These are phyloP conservation scores for Amblyjoppa proteus DNA, from an alignment of 2,888 invertebrate species.

Conservation along the genomic window DNA sequence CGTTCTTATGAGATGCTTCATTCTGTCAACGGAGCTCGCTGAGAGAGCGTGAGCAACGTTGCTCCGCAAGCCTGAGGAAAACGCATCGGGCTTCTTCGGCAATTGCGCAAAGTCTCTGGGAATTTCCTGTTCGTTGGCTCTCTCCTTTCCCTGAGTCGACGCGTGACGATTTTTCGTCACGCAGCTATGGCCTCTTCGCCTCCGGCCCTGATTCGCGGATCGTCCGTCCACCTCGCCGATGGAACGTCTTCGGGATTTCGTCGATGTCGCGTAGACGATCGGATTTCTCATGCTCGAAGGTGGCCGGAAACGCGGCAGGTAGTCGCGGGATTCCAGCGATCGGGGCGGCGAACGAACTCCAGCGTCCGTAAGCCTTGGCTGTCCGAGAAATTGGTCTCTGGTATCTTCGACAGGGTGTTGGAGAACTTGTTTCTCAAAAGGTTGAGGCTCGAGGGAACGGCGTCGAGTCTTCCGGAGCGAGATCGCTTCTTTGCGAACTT, in stretches of 20 bases:
- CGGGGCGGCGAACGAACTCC: slow-evolving; percentile 43
- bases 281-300: slow-evolving; percentile 54
- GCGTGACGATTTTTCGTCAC: slow-evolving; percentile 4
- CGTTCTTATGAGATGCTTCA: slow-evolving; percentile 73
- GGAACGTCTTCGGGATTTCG: slow-evolving; percentile 44
- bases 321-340: slow-evolving; percentile 53
- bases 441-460: not conserved
- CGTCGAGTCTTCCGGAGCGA: not conserved
- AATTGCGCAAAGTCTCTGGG: not conserved
- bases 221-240: slow-evolving; percentile 30
- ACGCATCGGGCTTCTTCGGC: slow-evolving; percentile 26
- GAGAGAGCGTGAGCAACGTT: slow-evolving; percentile 67
- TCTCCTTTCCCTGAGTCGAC: not conserved
- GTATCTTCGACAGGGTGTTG: slow-evolving; percentile 30
- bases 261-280: slow-evolving; percentile 47
- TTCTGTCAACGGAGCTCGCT: slow-evolving; percentile 69
- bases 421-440: not conserved
- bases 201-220: slow-evolving; percentile 16
- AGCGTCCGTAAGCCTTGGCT: not conserved
- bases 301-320: slow-evolving; percentile 7
- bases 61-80: slow-evolving; percentile 24
- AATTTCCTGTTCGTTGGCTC: not conserved
- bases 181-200: slow-evolving; percentile 5
- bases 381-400: slow-evolving; percentile 28
- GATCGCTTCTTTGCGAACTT: not conserved